A percentile compares a stretch with the other conserved stretches of the same genome.
These are phyloP conservation scores for Gobio gobio DNA, from an alignment of 2,113 vertebrate genomes.

Conservation along the genomic window DNA sequence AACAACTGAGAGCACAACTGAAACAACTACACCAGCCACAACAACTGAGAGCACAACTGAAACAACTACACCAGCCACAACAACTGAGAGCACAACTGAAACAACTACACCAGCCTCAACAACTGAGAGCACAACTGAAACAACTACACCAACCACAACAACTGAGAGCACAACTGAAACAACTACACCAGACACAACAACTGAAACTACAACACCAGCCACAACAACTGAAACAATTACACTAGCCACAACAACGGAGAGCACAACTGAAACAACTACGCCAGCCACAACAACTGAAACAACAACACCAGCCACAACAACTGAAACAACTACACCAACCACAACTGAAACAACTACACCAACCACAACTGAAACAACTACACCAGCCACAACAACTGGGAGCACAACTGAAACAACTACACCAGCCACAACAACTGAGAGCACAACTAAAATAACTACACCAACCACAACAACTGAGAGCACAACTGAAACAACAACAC, in stretches of 20 bases:
- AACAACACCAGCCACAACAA: no score
- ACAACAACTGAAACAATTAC: neutral
- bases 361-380: neutral
- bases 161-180: no score
- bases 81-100: neutral
- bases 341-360: neutral
- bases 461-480: no score
- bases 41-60: no score
- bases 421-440: no score
- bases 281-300: no score
- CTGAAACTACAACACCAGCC: no score
- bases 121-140: neutral
- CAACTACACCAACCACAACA: neutral
- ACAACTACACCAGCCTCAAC: neutral
- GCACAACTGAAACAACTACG: no score
- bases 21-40: neutral
- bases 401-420: no score
- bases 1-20: neutral
- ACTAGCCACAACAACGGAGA: neutral
- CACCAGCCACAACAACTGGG: neutral
- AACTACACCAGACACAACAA: neutral
- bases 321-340: no score
- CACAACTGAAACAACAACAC: no score
- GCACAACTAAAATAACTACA: no score
- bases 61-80: neutral